These are phyloP conservation scores for Drosophila virilis DNA, from an alignment of 1,140 invertebrate genomes.

Conservation along the genomic window DNA sequence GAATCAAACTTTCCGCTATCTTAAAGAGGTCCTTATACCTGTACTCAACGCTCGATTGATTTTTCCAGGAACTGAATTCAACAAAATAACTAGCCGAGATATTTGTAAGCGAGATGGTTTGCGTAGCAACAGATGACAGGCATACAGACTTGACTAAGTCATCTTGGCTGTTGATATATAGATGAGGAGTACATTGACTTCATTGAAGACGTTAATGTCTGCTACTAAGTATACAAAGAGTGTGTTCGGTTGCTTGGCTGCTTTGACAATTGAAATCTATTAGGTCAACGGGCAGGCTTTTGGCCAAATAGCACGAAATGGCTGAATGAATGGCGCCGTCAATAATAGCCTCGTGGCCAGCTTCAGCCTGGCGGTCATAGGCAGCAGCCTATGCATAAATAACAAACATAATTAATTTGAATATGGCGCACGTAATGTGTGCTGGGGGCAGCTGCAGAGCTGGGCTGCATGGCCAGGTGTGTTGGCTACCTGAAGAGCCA, in stretches of 20 bases:
- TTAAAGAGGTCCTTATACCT: too few relatives aligned
- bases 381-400: constrained; percentile 68
- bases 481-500: neutral
- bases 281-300: constrained; percentile 31
- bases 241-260: neutral
- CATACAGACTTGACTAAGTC: too few relatives aligned
- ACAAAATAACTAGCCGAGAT: too few relatives aligned
- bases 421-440: constrained; percentile 57
- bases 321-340: constrained; percentile 16
- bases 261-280: constrained; percentile 47
- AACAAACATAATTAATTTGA: constrained; percentile 82
- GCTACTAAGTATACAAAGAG: neutral
- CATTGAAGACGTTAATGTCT: too few relatives aligned
- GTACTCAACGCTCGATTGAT: too few relatives aligned
- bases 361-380: neutral
- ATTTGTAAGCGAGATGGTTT: too few relatives aligned
- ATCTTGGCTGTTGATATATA: too few relatives aligned
- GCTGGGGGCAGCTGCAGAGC: neutral
- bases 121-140: too few relatives aligned
- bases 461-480: neutral
- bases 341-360: constrained; percentile 15
- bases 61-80: too few relatives aligned
- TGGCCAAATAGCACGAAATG: constrained; percentile 42
- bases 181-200: too few relatives aligned
- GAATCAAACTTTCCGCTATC: too few relatives aligned